These are phyloP conservation scores for Drosophila colorata DNA, from an alignment of 2,888 invertebrate species.

Conservation along the genomic window DNA sequence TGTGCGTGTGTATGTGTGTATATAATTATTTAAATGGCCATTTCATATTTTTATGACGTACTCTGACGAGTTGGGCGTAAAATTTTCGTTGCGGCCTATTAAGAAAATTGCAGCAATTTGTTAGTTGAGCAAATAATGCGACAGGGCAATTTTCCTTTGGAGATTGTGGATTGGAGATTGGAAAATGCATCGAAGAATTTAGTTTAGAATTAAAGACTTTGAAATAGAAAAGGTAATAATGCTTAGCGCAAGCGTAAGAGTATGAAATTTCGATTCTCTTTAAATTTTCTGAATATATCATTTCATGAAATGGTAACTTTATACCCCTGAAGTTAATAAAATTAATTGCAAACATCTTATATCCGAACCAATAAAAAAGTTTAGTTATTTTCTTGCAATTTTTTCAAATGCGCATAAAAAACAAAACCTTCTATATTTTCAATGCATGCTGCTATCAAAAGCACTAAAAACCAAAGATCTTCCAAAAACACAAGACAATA, in stretches of 20 bases:
- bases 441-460: neutral
- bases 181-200: neutral
- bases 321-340: too few species aligned
- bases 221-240: neutral
- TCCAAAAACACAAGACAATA: too few species aligned
- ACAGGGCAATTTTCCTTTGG: slow-evolving; percentile 4
- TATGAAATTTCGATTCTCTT: too few species aligned
- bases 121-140: slow-evolving; percentile 17
- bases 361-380: too few species aligned
- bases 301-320: too few species aligned
- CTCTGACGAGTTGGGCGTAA: slow-evolving; percentile 33
- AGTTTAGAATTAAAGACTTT: neutral
- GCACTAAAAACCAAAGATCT: neutral
- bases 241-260: too few species aligned
- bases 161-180: neutral
- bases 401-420: neutral
- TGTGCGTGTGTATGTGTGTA: slow-evolving; percentile 4
- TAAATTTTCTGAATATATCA: too few species aligned
- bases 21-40: slow-evolving; percentile 50
- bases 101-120: slow-evolving; percentile 46
- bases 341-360: too few species aligned
- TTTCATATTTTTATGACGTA: slow-evolving; percentile 66
- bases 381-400: neutral
- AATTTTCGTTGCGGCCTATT: slow-evolving; percentile 46
- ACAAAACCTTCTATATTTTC: neutral